phyloP scores from a whole-genome alignment of 2,113 vertebrate species.

The Halcyon malimbica region DNA sequence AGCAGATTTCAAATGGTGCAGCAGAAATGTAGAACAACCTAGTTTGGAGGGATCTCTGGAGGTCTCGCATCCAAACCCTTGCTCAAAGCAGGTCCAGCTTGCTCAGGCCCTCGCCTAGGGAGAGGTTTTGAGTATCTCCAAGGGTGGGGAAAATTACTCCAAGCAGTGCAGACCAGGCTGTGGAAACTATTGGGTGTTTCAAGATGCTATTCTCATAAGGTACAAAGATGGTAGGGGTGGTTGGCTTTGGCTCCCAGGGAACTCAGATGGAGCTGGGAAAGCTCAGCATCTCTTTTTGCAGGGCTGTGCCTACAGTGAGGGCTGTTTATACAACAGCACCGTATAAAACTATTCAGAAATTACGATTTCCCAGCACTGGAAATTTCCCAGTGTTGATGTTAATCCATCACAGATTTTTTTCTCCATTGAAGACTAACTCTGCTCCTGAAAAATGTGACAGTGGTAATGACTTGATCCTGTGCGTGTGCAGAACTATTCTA shows the following conservation, averaged over 20 bases:
- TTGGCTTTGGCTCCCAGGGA: background rate
- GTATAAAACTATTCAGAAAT: background rate
- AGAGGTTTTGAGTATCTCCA: background rate
- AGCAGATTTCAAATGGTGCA: background rate
- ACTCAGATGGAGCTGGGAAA: background rate
- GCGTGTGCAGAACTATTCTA: background rate
- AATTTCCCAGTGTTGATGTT: background rate
- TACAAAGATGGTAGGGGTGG: background rate
- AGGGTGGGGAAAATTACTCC: background rate
- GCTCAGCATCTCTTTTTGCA: background rate
- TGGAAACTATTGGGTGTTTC: background rate
- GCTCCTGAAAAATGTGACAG: constrained; percentile 9
- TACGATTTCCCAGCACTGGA: background rate
- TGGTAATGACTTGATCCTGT: background rate
- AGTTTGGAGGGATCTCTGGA: background rate
- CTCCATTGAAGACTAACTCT: constrained; percentile 19
- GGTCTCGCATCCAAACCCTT: background rate
- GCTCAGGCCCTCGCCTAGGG: background rate
- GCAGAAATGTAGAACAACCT: background rate
- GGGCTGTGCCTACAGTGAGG: background rate
- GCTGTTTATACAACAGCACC: background rate
- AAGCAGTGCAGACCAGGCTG: background rate
- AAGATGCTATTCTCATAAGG: background rate
- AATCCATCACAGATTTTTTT: constrained; percentile 43
- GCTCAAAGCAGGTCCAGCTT: background rate